Evolutionary conservation across 92 coral and sea anemone genomes (phyloP).

Genomic region (Ricordea florida): DNA sequence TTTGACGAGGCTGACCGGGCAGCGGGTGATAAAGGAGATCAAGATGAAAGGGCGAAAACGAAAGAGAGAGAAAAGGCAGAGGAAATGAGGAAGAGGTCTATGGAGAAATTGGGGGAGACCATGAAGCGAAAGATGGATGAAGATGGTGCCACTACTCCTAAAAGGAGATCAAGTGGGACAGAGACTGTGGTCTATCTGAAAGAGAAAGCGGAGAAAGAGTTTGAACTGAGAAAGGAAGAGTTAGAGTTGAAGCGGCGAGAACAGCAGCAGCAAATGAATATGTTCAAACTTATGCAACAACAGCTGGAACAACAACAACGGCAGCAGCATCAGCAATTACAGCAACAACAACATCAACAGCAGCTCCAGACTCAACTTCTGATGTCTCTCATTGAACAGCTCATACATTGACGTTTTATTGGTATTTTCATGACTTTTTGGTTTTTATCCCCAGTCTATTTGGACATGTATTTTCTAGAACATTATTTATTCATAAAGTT

Average conservation of each 20-base stretch:
- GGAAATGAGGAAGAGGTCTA: conserved; percentile 32
- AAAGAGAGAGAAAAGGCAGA: conserved; percentile 19
- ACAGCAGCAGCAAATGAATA: conserved; percentile 37
- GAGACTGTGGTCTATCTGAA: conserved; percentile 35
- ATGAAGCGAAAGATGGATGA: conserved; percentile 25
- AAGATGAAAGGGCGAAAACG: not conserved
- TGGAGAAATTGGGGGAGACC: conserved; percentile 34
- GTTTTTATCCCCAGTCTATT: too few species aligned
- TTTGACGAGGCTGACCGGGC: conserved; percentile 27
- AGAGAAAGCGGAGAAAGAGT: conserved; percentile 54
- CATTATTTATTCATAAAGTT: too few species aligned
- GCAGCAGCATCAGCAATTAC: too few species aligned
- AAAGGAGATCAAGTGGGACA: conserved; percentile 19
- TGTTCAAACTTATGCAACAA: too few species aligned
- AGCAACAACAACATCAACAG: too few species aligned
- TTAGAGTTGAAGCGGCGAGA: conserved; percentile 36
- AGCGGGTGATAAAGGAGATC: not conserved
- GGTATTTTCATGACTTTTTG: too few species aligned
- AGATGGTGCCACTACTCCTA: conserved; percentile 4
- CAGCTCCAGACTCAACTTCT: too few species aligned
- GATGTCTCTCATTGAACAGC: too few species aligned
- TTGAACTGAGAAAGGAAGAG: conserved; percentile 48
- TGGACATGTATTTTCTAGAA: too few species aligned
- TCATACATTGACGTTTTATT: too few species aligned
- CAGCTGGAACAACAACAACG: too few species aligned